These are phyloP conservation scores for Drosophila prosaltans DNA, from an alignment of 1,140 invertebrate genomes.

Conservation along the genomic window DNA sequence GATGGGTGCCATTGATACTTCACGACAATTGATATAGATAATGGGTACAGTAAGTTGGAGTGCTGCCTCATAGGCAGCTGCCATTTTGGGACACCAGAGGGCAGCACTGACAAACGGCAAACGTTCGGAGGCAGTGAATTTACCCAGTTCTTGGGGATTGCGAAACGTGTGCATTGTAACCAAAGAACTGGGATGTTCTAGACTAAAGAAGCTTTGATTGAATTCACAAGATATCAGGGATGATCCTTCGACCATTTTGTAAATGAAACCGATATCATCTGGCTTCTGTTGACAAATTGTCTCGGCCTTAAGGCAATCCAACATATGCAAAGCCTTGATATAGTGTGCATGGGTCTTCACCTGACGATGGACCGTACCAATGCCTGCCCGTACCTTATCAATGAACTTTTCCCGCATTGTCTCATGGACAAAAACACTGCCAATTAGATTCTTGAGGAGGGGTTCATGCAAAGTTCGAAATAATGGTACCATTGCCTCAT, in stretches of 20 bases:
- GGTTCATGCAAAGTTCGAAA: constrained; percentile 39
- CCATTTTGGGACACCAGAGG: constrained; percentile 53
- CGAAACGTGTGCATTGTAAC: constrained; percentile 65
- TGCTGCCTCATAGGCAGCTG: constrained; percentile 52
- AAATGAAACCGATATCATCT: constrained; percentile 42
- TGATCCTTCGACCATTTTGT: constrained; percentile 43
- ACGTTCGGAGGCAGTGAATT: constrained; percentile 28
- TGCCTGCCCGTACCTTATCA: constrained; percentile 24
- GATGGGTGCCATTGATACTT: constrained; percentile 27
- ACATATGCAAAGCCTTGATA: constrained; percentile 11
- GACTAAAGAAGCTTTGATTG: constrained; percentile 52
- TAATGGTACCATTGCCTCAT: constrained; percentile 35
- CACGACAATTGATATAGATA: constrained; percentile 52
- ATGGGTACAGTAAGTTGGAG: constrained; percentile 21
- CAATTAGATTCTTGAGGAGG: constrained; percentile 31
- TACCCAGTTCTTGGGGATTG: constrained; percentile 29
- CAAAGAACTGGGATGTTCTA: constrained; percentile 41
- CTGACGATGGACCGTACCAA: constrained; percentile 45
- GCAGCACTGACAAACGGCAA: constrained; percentile 41
- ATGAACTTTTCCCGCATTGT: constrained; percentile 44
- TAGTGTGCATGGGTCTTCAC: constrained; percentile 35
- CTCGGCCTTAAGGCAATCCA: constrained; percentile 51
- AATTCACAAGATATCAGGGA: constrained; percentile 56
- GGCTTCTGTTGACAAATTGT: constrained; percentile 25
- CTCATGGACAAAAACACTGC: constrained; percentile 56